Conservation (phyloP, 2,888 invertebrate genomes). For the Campoplex nolae region DNA sequence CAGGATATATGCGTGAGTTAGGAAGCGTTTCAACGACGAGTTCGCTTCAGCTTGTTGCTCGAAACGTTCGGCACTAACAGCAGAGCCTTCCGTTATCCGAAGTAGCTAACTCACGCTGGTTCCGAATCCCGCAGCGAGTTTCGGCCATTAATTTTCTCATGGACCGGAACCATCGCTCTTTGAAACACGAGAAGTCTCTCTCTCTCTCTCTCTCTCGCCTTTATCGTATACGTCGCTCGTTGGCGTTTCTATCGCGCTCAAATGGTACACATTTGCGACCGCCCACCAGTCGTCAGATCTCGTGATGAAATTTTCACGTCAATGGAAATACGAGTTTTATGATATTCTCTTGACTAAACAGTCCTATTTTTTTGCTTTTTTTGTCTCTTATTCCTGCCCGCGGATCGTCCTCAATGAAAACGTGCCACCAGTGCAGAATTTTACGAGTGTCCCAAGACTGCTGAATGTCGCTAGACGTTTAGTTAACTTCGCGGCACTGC, state of each 20-base stretch:
- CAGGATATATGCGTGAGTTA: constrained; percentile 33
- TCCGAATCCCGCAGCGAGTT: constrained; percentile 19
- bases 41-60: background rate
- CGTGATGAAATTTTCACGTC: constrained; percentile 53
- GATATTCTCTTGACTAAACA: constrained; percentile 4
- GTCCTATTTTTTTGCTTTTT: background rate
- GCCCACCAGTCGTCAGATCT: background rate
- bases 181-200: constrained; percentile 62
- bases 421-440: constrained; percentile 4
- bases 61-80: constrained; percentile 20
- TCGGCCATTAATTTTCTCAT: constrained; percentile 59
- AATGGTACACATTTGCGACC: background rate
- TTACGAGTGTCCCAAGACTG: background rate
- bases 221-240: background rate
- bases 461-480: constrained; percentile 17
- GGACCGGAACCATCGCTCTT: constrained; percentile 68
- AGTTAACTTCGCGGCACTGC: background rate
- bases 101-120: constrained; percentile 38
- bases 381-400: background rate
- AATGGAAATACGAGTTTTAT: constrained; percentile 42
- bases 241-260: constrained; percentile 14
- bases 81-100: constrained; percentile 28
- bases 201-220: constrained; percentile 11
- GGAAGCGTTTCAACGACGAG: constrained; percentile 6
- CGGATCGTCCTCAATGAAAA: constrained; percentile 33